Percentiles rank a stretch among this genome's conserved stretches.
phyloP scores from a whole-genome alignment of 1,140 invertebrate species.

The Aleiodes sp. region DNA sequence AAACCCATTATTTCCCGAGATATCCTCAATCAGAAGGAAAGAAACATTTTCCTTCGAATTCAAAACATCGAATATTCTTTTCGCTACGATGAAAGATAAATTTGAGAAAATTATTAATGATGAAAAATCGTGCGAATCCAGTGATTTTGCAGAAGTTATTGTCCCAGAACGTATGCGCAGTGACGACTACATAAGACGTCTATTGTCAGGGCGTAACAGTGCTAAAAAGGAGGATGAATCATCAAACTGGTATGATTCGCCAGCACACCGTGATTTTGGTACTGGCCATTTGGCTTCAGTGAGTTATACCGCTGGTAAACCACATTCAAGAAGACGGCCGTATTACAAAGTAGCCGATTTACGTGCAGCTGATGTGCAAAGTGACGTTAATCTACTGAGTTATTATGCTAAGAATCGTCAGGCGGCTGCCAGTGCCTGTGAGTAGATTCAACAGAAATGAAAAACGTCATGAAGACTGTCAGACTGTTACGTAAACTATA shows the following conservation, averaged over 20 bases:
- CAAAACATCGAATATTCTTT: neutral
- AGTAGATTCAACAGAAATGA: slow-evolving; percentile 47
- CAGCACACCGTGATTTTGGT: slow-evolving; percentile 72
- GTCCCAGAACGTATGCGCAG: slow-evolving; percentile 64
- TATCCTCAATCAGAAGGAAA: too few relatives aligned
- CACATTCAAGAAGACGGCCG: slow-evolving; percentile 76
- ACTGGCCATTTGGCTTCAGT: slow-evolving; percentile 80
- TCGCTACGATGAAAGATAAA: neutral
- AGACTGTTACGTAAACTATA: too few relatives aligned
- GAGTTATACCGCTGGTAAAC: slow-evolving; percentile 79
- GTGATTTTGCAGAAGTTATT: slow-evolving; percentile 58
- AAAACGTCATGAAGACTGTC: too few relatives aligned
- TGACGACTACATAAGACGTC: slow-evolving; percentile 73
- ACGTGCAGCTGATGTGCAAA: slow-evolving; percentile 67
- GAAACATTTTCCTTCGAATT: neutral
- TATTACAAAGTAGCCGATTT: slow-evolving; percentile 72
- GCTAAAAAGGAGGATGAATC: slow-evolving; percentile 68
- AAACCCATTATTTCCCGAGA: too few relatives aligned
- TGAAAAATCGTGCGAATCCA: too few relatives aligned
- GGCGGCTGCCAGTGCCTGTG: slow-evolving; percentile 67
- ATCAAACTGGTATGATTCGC: slow-evolving; percentile 72
- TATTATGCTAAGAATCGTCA: slow-evolving; percentile 79
- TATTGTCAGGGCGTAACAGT: slow-evolving; percentile 70
- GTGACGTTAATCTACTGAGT: slow-evolving; percentile 79
- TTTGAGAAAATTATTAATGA: neutral